Base-by-base conservation (phyloP, 1,140 invertebrate species). In the Formica exsecta region DNA sequence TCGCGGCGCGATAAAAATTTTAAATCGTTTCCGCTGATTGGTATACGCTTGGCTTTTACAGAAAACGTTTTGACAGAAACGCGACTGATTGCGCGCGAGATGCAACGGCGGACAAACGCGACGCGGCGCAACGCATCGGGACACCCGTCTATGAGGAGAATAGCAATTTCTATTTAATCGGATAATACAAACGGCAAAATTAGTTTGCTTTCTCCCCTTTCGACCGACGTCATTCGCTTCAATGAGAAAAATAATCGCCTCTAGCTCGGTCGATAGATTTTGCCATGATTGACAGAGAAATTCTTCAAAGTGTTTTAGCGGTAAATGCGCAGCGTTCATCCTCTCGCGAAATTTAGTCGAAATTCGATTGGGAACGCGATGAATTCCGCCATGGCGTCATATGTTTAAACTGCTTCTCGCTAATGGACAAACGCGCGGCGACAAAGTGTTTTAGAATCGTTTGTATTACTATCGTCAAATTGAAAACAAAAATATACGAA, bases 341-440 rank as follows among this genome's bases (percentile, higher is more conserved):
- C n/a, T 70, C n/a, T 83, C 25, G 68, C 25, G 54, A 73, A 61
- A 73, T 83, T 83, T 59, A 41, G 19, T 7, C 38, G n/a, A 59
- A 83, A 61, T 73, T 73, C 19, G 11, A 32, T 57, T 13, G 22
- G 9, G n/a, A 57, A 81, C 44, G 32, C 65, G 77, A 36, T 13
- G 13, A 73, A 61, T 61, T 54, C 51, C 25, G 51, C 25, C 73
- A 48, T 73, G 54, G 54, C 51, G 38, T 41, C 36, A 66, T 48
- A 36, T 48, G 25, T 51, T 80, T 80, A 73, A 83, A 73, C 68
- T 29, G 38, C 16, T 73, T 73, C 51, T 61, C 68, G 54, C 44
- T 83, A 73, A 73, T 83, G 79, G 36, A 61, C 32, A 13, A 70
- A 29, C 68, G 16, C 32, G n/a, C 66, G 66, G 9, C 2, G 44